Conservation (phyloP, 1,140 invertebrate species). For the Drosophila nebulosa region DNA sequence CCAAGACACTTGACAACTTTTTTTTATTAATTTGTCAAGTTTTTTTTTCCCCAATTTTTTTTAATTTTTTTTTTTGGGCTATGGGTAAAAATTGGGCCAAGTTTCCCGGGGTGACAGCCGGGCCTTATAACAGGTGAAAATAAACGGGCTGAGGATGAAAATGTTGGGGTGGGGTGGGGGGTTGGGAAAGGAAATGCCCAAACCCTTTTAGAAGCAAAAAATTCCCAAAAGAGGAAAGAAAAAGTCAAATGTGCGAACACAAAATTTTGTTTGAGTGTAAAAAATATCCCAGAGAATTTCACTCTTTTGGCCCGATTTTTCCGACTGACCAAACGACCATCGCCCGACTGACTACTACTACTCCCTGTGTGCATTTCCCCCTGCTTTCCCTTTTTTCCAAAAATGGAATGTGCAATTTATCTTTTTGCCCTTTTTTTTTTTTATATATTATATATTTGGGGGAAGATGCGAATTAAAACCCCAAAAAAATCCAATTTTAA, state of each 20-base stretch:
- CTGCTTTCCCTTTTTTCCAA: background rate
- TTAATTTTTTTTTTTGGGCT: constrained; percentile 27
- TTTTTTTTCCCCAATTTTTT: constrained; percentile 2
- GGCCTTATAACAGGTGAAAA: constrained; percentile 46
- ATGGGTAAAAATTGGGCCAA: constrained; percentile 44
- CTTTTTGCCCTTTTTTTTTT: background rate
- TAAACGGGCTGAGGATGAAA: constrained; percentile 2
- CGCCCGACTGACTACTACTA: background rate
- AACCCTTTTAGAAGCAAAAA: constrained; percentile 16
- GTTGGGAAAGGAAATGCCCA: constrained; percentile 12
- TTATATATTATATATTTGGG: background rate
- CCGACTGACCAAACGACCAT: background rate
- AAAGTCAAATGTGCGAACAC: constrained; percentile 33
- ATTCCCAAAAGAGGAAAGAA: constrained; percentile 34
- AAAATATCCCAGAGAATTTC: constrained; percentile 1
- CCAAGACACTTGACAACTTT: constrained; percentile 30
- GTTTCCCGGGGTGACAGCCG: constrained; percentile 4
- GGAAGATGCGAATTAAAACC: background rate
- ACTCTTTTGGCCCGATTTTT: background rate
- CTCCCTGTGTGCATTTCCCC: background rate
- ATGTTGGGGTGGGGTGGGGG: background rate
- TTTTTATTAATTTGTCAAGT: constrained; percentile 63
- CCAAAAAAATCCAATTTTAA: background rate
- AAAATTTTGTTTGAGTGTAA: constrained; percentile 11
- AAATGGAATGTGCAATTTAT: background rate